Base-by-base conservation (phyloP, 2,888 invertebrate genomes). In the Ormyrus thymus region DNA sequence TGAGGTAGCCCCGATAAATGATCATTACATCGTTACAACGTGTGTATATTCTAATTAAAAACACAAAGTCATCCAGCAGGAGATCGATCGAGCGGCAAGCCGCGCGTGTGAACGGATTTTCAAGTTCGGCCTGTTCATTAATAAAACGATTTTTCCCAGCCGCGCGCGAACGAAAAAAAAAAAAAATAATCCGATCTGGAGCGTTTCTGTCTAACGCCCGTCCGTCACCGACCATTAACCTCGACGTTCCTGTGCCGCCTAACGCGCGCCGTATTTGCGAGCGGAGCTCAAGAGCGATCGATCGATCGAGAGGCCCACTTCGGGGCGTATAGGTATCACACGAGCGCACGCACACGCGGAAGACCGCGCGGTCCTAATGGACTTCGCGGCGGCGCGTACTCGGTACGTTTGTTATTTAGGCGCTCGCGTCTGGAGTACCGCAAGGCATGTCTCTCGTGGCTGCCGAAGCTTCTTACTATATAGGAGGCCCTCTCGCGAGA, bases 361-460 rank as follows among this genome's bases (percentile, higher is more conserved):
- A 1, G 43, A 10, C 61, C 29, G 11, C 58, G 29, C 70, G 69
- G 0, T 56, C 69, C 10, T 75, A 68, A 75, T 75, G 59, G 73
- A 58, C 65, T 10, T 10, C n/a, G 5, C 55, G 51, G 10, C 7
- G 3, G 53, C 74, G 15, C 64, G 51, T 50, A 50, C 65, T 29
- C 29, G 29, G 29, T 29, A 29, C 29, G 29, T 29, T 29, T 29
- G 51, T 74, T 50, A 74, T 66, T 74, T 74, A 66, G 74, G 74
- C 59, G 51, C 72, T 55, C 43, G 66, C n/a, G 11, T 7, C 6
- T 4, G 4, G 46, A 69, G 68, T 69, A 75, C 61, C 75, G 75
- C 61, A 59, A 75, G 43, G 29, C 29, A 29, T 10, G 58, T 61
- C 71, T 61, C 6, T 29, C 29, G 29, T 29, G 4, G 29, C 29